Conservation (phyloP, 2,113 vertebrate species). For the Corvus moneduloides region DNA sequence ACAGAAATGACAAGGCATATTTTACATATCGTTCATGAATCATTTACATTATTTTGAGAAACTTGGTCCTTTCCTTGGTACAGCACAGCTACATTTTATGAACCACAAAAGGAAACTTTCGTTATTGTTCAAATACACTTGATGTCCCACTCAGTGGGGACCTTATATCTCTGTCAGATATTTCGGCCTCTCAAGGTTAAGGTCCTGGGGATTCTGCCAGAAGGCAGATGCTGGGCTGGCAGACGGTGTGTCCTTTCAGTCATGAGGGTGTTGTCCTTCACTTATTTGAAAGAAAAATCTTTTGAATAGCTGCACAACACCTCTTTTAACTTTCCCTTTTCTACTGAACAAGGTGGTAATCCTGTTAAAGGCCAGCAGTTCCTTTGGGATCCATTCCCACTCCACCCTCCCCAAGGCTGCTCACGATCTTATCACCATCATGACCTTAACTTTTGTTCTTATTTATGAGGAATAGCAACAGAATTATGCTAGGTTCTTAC, state of each 20-base stretch:
- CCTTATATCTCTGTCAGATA: not conserved
- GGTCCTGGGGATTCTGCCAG: slow-evolving; percentile 33
- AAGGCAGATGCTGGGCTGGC: slow-evolving; percentile 31
- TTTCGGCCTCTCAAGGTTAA: slow-evolving; percentile 4
- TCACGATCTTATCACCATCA: not conserved
- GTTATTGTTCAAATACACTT: not conserved
- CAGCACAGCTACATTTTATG: not conserved
- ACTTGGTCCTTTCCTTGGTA: not conserved
- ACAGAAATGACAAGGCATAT: not conserved
- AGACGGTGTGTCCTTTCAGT: not conserved
- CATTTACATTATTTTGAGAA: slow-evolving; percentile 14
- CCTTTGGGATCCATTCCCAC: not conserved
- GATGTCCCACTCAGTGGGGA: not conserved
- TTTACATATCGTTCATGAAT: not conserved
- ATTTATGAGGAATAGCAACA: not conserved
- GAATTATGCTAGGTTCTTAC: not conserved
- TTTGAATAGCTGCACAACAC: not conserved
- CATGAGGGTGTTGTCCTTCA: not conserved
- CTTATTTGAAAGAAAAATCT: not conserved
- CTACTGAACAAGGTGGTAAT: not conserved
- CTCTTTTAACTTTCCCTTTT: not conserved
- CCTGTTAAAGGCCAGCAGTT: not conserved
- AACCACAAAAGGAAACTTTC: not conserved
- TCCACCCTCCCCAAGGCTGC: accelerated
- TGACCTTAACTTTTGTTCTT: not conserved